Base-by-base conservation (phyloP, 2,888 invertebrate species). In the Diogma glabrata region DNA sequence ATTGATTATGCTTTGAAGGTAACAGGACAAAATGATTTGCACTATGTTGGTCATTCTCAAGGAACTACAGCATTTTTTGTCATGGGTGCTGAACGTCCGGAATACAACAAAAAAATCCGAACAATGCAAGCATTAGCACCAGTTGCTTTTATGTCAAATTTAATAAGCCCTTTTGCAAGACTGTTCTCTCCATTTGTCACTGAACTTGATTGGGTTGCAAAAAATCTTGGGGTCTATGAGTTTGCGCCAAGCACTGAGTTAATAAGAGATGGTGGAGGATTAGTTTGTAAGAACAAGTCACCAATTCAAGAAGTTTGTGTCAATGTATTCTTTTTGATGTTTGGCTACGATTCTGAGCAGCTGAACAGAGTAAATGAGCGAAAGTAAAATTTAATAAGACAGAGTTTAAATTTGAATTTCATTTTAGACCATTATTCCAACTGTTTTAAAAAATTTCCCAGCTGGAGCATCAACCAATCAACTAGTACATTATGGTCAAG, bases 401-500 rank as follows among this genome's bases (percentile, higher is more conserved):
- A 26, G 10, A 10, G 10, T 8, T 26, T 26, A 8, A 8, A 26
- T 26, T 26, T 12, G 6, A 71, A 74, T 66, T 8, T 53, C 76
- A 4, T 73, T 70, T 52, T 52, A 81, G 79, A 78, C 78, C 2
- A 71, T 81, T 63, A 56, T 83, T 36, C 79, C 82, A 0, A 75
- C 78, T 0, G 78, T 79, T 54, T 57, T 79, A 5, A 74, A 73
- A 2, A 78, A 81, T 56, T 64, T 73, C 1, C 82, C 83, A 3
- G 80, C 82, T 2, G 82, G 83, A 5, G 67, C 77, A 1, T 74
- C 83, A 1, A 72, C 75, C 1, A 74, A 75, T 58, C 82, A 84
- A 61, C 60, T 84, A 0, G 66, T 76, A 2, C 86, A 87, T 64
- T 86, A 76, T 60, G 78, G 72, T 1, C 85, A 86, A 67, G 72